Percentiles rank a stretch among this genome's conserved stretches.
phyloP scores from a whole-genome alignment of 2,888 invertebrate genomes.

The Drosophila multiciliata region DNA sequence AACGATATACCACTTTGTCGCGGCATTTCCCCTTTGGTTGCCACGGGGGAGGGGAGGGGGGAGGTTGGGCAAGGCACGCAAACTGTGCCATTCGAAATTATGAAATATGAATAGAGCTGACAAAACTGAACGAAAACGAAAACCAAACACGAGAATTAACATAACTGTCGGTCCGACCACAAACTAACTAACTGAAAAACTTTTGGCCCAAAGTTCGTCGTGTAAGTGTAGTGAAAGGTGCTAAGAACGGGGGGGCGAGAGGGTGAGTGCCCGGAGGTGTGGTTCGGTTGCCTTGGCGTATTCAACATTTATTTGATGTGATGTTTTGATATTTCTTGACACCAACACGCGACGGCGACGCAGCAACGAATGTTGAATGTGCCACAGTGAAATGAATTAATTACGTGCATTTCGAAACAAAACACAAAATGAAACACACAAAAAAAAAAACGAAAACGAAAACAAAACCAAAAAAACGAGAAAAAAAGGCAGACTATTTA shows the following conservation, averaged over 20 bases:
- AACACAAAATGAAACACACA: conserved; percentile 43
- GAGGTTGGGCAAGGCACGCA: conserved; percentile 57
- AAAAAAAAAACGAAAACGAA: conserved; percentile 30
- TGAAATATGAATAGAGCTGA: conserved; percentile 68
- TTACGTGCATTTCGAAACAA: conserved; percentile 82
- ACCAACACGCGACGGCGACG: conserved; percentile 83
- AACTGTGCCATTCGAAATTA: conserved; percentile 53
- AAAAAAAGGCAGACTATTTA: conserved; percentile 71
- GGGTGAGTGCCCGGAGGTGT: conserved; percentile 13
- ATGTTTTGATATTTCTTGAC: conserved; percentile 85
- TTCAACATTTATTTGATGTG: conserved; percentile 85
- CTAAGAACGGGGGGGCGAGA: conserved; percentile 46
- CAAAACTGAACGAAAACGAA: conserved; percentile 62
- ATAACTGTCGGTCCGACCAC: conserved; percentile 57
- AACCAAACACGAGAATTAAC: conserved; percentile 68
- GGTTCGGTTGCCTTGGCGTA: conserved; percentile 46
- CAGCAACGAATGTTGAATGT: conserved; percentile 65
- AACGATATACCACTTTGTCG: conserved; percentile 80
- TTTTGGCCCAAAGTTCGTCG: conserved; percentile 53
- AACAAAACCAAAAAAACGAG: conserved; percentile 22
- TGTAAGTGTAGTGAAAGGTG: conserved; percentile 58
- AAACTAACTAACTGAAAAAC: conserved; percentile 41
- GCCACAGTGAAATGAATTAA: conserved; percentile 82
- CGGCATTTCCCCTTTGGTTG: conserved; percentile 44
- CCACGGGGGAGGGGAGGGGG: not conserved